A percentile compares a stretch with the other conserved stretches of the same genome.
phyloP scores from a whole-genome alignment of 1,140 invertebrate species.

The Oryctes rhinoceros region DNA sequence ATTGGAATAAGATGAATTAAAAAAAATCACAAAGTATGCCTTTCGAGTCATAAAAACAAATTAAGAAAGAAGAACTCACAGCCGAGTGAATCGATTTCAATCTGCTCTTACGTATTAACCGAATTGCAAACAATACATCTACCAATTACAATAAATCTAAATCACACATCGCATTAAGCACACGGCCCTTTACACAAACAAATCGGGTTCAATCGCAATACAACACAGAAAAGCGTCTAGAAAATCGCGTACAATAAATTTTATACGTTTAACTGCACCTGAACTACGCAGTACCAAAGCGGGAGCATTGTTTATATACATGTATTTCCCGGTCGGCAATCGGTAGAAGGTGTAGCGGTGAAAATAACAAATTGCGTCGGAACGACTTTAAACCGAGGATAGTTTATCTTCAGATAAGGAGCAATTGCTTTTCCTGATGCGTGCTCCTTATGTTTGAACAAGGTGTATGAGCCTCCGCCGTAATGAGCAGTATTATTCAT shows the following conservation, averaged over 20 bases:
- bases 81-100: too few relatives aligned
- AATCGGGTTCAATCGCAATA: background rate
- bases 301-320: background rate
- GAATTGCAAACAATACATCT: background rate
- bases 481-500: constrained; percentile 5
- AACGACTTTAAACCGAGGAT: background rate
- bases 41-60: too few relatives aligned
- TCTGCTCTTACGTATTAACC: too few relatives aligned
- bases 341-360: background rate
- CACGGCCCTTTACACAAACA: background rate
- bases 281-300: background rate
- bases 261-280: background rate
- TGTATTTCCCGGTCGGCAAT: background rate
- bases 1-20: too few relatives aligned
- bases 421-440: background rate
- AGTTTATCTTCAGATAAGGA: constrained; percentile 10
- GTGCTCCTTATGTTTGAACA: background rate
- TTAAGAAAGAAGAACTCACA: too few relatives aligned
- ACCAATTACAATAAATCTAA: background rate
- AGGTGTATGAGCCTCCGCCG: background rate
- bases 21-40: too few relatives aligned
- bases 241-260: background rate
- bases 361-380: background rate
- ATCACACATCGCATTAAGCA: constrained; percentile 2
- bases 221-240: background rate